Evolutionary conservation across 2,797 vertebrate genomes (phyloP), one percentile per base, ranked within the genome.

Genomic region (Toxotes lorentzi): DNA sequence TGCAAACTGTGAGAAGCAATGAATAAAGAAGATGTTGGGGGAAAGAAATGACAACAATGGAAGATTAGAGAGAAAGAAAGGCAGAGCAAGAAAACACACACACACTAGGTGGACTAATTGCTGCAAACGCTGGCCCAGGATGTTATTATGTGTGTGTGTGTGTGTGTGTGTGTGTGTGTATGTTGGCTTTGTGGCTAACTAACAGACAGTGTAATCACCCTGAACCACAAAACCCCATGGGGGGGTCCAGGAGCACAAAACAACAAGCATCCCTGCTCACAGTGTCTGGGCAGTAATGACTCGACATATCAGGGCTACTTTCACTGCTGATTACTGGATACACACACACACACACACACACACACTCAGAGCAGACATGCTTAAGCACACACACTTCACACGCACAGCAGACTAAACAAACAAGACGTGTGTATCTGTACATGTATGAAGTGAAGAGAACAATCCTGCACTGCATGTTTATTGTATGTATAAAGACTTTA

Each of bases 141-240:
- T 58, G 71, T 82, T 63, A 85, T 83, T 89, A 61, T 70, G 69
- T 69, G 77, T 81, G 51, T 68, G n/a, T 76, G 38, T 64, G 58
- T 70, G 38, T 78, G 43, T 62, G 62, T 56, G 60, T 48, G 38
- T 27, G 54, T 60, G 30, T 30, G 32, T 73, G 47, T 51, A 47
- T 71, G 85, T 78, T 88, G 81, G 88, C 83, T 90, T 90, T 94
- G 91, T 91, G 84, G 84, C 85, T 67, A 82, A 77, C 88, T 89
- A 92, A 82, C 89, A 92, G 91, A 93, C 89, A 83, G 89, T 92
- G 89, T 88, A 91, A 93, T 93, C 88, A 86, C 80, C 70, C 68
- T 75, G 35, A 75, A 90, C 90, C 66, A 10, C 86, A 86, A 86
- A 81, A 75, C 53, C 75, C 68, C 73, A 81, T 62, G 86, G 76